Percentiles rank a stretch among this genome's conserved stretches.
Evolutionary conservation across 64 coral and sea anemone species (phyloP).

Genomic region (Montipora efflorescens): DNA sequence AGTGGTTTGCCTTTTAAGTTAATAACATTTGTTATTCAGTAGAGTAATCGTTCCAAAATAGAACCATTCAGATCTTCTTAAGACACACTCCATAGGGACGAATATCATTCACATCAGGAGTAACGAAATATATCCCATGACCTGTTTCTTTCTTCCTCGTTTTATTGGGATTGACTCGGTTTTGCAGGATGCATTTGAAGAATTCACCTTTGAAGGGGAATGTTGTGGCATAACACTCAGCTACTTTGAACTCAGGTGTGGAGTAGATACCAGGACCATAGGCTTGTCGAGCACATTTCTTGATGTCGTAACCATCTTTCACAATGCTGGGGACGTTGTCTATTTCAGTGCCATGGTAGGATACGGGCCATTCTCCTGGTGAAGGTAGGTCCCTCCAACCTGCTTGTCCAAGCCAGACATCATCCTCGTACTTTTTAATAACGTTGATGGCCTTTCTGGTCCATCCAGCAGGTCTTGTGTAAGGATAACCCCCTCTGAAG

Average conservation of each 20-base stretch:
- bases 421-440: conserved; percentile 28
- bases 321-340: background rate
- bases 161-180: background rate
- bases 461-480: conserved; percentile 12
- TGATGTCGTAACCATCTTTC: background rate
- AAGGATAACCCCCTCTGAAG: background rate
- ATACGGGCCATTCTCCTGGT: background rate
- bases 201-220: background rate
- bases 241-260: background rate
- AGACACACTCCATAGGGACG: conserved; percentile 4
- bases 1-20: background rate
- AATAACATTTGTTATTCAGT: background rate
- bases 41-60: background rate
- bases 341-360: background rate
- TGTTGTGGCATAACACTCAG: background rate
- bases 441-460: background rate
- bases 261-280: background rate
- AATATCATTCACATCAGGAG: conserved; percentile 32
- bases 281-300: background rate
- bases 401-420: background rate
- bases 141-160: background rate
- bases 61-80: conserved; percentile 1
- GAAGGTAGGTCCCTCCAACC: background rate
- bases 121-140: background rate
- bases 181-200: background rate